phyloP scores from a whole-genome alignment of 2,113 vertebrate species.

The Dipodomys merriami region DNA sequence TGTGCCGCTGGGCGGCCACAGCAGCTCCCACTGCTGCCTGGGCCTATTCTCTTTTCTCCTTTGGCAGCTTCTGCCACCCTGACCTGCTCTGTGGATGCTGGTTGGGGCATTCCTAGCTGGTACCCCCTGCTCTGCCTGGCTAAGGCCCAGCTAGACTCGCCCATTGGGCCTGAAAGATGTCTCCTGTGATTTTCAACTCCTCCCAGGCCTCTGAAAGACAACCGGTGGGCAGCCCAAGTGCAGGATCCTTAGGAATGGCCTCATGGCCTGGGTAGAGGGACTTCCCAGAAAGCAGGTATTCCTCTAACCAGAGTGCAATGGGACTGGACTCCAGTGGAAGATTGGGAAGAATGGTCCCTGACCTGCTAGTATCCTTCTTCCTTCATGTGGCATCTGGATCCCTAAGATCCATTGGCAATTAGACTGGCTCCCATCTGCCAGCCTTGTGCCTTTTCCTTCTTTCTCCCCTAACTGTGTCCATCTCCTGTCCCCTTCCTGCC shows the following conservation, averaged over 20 bases:
- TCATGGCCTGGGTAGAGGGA: neutral
- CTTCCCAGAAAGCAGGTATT: neutral
- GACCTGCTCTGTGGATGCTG: constrained; percentile 1
- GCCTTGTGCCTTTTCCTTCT: neutral
- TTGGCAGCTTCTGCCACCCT: constrained; percentile 42
- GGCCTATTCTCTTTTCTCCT: constrained; percentile 13
- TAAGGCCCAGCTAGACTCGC: neutral
- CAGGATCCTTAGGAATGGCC: neutral
- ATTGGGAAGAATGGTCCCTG: neutral
- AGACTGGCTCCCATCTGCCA: neutral
- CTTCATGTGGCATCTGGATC: neutral
- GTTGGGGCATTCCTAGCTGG: neutral
- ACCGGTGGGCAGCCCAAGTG: neutral
- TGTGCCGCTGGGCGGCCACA: constrained; percentile 72
- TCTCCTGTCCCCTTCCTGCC: neutral
- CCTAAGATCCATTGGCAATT: neutral
- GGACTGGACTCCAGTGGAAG: neutral
- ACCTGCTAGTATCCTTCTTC: neutral
- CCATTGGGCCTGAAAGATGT: neutral
- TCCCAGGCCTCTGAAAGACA: neutral
- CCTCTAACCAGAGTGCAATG: neutral
- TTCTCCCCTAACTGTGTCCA: neutral
- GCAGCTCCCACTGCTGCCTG: constrained; percentile 44
- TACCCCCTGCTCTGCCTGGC: constrained; percentile 4
- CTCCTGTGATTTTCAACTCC: neutral